Evolutionary conservation across 2,888 invertebrate species (phyloP).

Genomic region (Pycnomerus fuliginosus): DNA sequence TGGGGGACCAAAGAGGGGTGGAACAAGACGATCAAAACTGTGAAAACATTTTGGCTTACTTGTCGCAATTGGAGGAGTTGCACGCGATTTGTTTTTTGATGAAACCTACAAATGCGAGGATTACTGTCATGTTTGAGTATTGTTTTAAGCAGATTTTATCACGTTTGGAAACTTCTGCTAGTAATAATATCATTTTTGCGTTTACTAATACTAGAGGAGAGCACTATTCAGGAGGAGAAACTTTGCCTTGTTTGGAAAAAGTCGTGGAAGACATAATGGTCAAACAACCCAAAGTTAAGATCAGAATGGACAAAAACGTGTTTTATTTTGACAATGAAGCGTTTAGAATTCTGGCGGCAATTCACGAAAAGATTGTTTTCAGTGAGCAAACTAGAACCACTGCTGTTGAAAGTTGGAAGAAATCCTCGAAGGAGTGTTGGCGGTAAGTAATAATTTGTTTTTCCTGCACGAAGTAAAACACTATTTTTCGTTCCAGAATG

Average conservation of each 20-base stretch:
- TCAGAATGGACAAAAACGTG: constrained; percentile 37
- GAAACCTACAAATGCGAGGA: constrained; percentile 40
- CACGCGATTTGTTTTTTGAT: constrained; percentile 45
- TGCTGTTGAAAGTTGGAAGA: constrained; percentile 35
- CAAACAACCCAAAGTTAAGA: constrained; percentile 35
- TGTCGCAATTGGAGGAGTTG: constrained; percentile 38
- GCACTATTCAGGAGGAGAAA: constrained; percentile 42
- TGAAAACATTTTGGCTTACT: constrained; percentile 41
- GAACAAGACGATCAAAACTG: constrained; percentile 38
- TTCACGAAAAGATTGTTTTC: constrained; percentile 34
- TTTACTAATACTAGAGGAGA: constrained; percentile 43
- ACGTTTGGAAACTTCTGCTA: constrained; percentile 43
- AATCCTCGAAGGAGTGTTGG: constrained; percentile 34
- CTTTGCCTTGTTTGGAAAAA: constrained; percentile 33
- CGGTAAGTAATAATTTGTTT: constrained; percentile 25
- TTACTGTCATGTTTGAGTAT: constrained; percentile 42
- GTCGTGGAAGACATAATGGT: constrained; percentile 33
- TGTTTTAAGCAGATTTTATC: constrained; percentile 45
- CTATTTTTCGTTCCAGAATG: neutral
- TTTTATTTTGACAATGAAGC: constrained; percentile 48
- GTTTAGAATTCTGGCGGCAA: constrained; percentile 42
- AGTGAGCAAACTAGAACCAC: constrained; percentile 12
- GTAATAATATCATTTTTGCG: constrained; percentile 45
- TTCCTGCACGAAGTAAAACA: neutral
- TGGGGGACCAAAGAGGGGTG: constrained; percentile 39